phyloP scores from a whole-genome alignment of 2,888 invertebrate species.

The Cylloceria caligata region DNA sequence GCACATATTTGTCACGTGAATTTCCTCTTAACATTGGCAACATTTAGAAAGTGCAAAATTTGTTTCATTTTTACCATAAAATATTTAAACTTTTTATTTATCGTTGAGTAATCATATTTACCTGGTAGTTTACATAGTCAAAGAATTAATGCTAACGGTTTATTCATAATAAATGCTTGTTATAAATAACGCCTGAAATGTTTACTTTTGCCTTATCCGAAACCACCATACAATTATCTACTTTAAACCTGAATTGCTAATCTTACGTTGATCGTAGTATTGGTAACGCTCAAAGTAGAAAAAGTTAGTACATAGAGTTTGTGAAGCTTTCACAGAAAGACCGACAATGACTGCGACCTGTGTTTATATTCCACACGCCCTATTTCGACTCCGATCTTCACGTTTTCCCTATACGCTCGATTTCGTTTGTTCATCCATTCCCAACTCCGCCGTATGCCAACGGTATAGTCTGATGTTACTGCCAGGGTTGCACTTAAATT shows the following conservation, averaged over 20 bases:
- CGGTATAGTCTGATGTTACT: slow-evolving; percentile 42
- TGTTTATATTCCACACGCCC: slow-evolving; percentile 64
- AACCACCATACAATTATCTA: not conserved
- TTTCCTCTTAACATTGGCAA: no score
- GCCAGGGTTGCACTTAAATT: slow-evolving; percentile 76
- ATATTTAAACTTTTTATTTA: not conserved
- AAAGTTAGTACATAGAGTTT: slow-evolving; percentile 1
- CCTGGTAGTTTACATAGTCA: not conserved
- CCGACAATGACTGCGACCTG: slow-evolving; percentile 39
- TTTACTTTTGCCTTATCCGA: not conserved
- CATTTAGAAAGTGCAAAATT: no score
- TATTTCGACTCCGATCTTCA: slow-evolving; percentile 60
- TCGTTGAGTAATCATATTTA: not conserved
- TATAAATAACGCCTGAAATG: not conserved
- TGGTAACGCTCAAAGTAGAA: slow-evolving; percentile 10
- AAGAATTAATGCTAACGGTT: not conserved
- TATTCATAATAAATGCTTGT: not conserved
- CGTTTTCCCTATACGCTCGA: slow-evolving; percentile 65
- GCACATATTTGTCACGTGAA: no score
- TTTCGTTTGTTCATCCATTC: slow-evolving; percentile 59
- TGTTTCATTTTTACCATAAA: not conserved
- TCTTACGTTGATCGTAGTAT: slow-evolving; percentile 6
- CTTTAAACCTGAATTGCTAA: slow-evolving; percentile 2
- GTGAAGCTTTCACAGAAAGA: slow-evolving; percentile 43
- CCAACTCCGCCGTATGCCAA: slow-evolving; percentile 10